Evolutionary conservation across 1,140 invertebrate species (phyloP).

Genomic region (Neuroterus valhalla): DNA sequence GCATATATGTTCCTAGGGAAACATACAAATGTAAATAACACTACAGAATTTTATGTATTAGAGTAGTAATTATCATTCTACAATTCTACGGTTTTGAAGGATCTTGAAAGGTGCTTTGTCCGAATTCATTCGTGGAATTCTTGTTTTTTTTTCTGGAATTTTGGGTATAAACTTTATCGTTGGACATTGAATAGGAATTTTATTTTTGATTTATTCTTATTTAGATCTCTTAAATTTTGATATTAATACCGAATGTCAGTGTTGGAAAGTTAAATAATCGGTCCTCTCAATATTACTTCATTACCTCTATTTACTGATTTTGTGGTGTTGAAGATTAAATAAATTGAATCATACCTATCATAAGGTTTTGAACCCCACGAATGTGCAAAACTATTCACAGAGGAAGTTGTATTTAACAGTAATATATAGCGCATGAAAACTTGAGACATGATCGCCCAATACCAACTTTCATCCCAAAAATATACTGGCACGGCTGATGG

Average conservation of each 20-base stretch:
- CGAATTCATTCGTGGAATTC: too few species aligned
- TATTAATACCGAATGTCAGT: too few species aligned
- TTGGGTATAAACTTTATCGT: too few species aligned
- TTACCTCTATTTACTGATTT: background rate
- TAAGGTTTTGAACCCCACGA: background rate
- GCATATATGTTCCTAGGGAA: background rate
- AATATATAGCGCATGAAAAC: background rate
- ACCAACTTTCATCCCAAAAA: background rate
- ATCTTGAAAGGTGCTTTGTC: too few species aligned
- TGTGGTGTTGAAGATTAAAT: too few species aligned
- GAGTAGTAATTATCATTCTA: background rate
- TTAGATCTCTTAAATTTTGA: too few species aligned
- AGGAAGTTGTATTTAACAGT: background rate
- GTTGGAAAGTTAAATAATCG: too few species aligned
- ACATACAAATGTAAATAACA: too few species aligned
- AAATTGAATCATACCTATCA: too few species aligned
- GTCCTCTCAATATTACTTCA: background rate
- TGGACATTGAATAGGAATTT: too few species aligned
- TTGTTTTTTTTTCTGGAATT: too few species aligned
- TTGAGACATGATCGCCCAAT: background rate
- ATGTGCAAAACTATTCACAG: background rate
- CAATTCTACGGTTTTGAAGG: background rate
- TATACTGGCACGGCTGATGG: background rate
- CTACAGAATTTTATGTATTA: background rate
- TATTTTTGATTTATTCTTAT: too few species aligned